Evolutionary conservation across 2,113 vertebrate genomes (phyloP).

Genomic region (Cavia porcellus): DNA sequence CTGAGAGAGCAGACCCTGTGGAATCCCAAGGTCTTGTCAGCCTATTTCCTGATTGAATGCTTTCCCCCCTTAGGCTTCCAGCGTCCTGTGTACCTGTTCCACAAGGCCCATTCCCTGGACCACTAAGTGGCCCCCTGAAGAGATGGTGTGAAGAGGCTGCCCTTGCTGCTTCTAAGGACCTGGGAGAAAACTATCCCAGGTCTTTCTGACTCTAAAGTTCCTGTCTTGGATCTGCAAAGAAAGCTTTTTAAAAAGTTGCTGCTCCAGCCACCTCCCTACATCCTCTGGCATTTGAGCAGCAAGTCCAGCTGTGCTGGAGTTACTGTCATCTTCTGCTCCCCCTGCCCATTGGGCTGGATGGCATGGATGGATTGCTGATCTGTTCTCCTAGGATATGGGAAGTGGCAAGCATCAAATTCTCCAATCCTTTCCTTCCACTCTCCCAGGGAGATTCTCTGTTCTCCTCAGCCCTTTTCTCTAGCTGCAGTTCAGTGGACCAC

Average conservation of each 20-base stretch:
- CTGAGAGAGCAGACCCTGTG: background rate
- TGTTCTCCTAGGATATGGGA: constrained; percentile 61
- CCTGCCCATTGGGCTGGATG: constrained; percentile 73
- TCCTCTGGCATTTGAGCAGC: constrained; percentile 58
- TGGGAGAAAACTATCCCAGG: constrained; percentile 56
- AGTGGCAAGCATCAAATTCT: constrained; percentile 50
- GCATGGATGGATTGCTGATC: constrained; percentile 79
- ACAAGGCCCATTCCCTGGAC: constrained; percentile 88
- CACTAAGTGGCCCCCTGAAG: constrained; percentile 78
- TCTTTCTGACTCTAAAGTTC: constrained; percentile 73
- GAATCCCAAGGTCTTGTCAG: background rate
- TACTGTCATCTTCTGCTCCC: constrained; percentile 48
- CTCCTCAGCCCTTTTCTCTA: constrained; percentile 63
- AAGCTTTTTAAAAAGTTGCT: constrained; percentile 73
- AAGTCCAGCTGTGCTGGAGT: constrained; percentile 67
- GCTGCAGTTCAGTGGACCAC: constrained; percentile 78
- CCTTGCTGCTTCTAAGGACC: constrained; percentile 71
- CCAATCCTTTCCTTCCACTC: constrained; percentile 60
- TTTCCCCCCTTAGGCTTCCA: constrained; percentile 86
- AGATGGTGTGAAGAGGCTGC: constrained; percentile 67
- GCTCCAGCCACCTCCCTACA: constrained; percentile 61
- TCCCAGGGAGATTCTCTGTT: constrained; percentile 49
- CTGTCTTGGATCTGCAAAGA: constrained; percentile 79
- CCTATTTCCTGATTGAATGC: background rate
- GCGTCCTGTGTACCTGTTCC: constrained; percentile 91